Evolutionary conservation across 1,140 invertebrate species (phyloP), one percentile per base, ranked within the genome.

Genomic region (Panagrolaimus sp.): DNA sequence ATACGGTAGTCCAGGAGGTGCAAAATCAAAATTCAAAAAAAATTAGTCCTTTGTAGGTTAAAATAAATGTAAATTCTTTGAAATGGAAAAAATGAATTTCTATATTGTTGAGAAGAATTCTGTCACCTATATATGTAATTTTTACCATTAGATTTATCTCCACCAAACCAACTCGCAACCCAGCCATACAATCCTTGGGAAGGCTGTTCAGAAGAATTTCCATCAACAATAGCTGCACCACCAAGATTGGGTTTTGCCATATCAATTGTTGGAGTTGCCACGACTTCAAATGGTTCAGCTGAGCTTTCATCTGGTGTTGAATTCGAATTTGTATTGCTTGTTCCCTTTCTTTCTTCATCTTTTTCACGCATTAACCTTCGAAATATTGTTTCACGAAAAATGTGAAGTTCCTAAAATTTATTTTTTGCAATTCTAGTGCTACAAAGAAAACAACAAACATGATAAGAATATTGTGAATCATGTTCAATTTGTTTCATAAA

Each of bases 401-500:
- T 47, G 44, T 77, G 70, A 5, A 80, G 65, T 44, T 80, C 78
- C 73, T 78, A 45, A 8, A 76, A 65, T 5, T 13, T 20, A 7
- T 38, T 63, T 67, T 43, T 31, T 51, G 44, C 51, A 25, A n/a
- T n/a, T n/a, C n/a, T 11, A 38, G 1, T 38, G 0, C 0, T 38
- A n/a, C 5, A 43, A 1, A 0, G 4, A 43, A 20, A 16, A 11
- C 9, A 46, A 5, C 66, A 20, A 46, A 77, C 75, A 42, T 75
- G 25, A 64, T 79, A 80, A 42, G 71, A 72, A 63, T 73, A 80
- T 61, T 80, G 66, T 13, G 76, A 66, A 63, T 76, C 78, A 51
- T 78, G 63, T 47, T 80, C 78, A 38, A 80, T 80, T 42, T 81
- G 78, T 65, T 78, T 80, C 71, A 80, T 77, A 3, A 78, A 69